Conservation (phyloP, 1,140 invertebrate species). For the Orchestia grillus region DNA sequence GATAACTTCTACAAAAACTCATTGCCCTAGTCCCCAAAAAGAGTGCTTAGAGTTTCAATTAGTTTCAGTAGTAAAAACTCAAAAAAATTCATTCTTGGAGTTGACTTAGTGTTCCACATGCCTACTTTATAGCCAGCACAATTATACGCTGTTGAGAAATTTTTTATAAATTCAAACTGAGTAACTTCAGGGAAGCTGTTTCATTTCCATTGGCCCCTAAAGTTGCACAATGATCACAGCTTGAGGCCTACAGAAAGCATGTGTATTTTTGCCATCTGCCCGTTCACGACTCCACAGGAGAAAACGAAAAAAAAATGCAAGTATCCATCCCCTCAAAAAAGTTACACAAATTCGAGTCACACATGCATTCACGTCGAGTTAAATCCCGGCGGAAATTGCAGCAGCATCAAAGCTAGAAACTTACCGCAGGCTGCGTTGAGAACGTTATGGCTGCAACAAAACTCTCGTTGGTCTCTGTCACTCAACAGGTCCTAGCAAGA, state of each 20-base stretch:
- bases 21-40: neutral
- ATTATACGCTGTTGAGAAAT: too few species aligned
- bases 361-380: neutral
- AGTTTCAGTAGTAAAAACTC: neutral
- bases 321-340: neutral
- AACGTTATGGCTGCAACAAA: neutral
- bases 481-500: neutral
- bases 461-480: conserved; percentile 14
- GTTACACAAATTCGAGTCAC: neutral
- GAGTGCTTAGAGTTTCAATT: neutral
- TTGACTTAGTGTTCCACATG: neutral
- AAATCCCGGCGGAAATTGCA: neutral
- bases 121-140: too few species aligned
- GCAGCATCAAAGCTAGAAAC: neutral
- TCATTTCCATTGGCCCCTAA: too few species aligned
- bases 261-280: neutral
- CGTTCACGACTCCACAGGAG: neutral
- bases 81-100: neutral
- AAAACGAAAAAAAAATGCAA: neutral
- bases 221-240: too few species aligned
- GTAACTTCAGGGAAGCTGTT: too few species aligned
- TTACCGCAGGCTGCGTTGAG: neutral
- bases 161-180: too few species aligned
- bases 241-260: too few species aligned
- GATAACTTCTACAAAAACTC: neutral